Percentiles rank a stretch among this genome's conserved stretches.
phyloP scores from a whole-genome alignment of 2,113 vertebrate genomes.

The Microtus richardsoni region DNA sequence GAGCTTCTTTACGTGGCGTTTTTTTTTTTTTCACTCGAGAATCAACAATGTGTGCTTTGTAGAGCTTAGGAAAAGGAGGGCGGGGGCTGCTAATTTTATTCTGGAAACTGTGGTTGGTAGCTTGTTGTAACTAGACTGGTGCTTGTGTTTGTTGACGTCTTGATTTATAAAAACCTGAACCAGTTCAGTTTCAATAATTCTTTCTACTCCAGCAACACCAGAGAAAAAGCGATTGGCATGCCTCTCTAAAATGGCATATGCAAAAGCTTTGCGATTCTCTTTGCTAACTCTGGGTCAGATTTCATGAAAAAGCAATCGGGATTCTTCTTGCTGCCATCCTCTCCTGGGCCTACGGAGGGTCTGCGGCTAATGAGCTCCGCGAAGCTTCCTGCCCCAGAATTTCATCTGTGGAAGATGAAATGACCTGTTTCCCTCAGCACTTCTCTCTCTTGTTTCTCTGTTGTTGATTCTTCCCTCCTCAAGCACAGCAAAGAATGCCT shows the following conservation, averaged over 20 bases:
- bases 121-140: constrained; percentile 73
- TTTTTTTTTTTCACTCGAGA: constrained; percentile 69
- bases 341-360: constrained; percentile 65
- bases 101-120: constrained; percentile 68
- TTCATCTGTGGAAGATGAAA: constrained; percentile 78
- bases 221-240: constrained; percentile 78
- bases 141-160: constrained; percentile 80
- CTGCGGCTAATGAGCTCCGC: constrained; percentile 77
- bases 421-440: constrained; percentile 65
- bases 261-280: constrained; percentile 84
- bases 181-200: constrained; percentile 79
- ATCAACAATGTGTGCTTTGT: constrained; percentile 79
- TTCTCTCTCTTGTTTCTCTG: constrained; percentile 57
- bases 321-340: constrained; percentile 82
- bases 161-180: constrained; percentile 81
- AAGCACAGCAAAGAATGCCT: constrained; percentile 23
- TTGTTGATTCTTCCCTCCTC: constrained; percentile 14
- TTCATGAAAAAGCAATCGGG: constrained; percentile 82
- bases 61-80: constrained; percentile 20
- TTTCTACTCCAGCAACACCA: constrained; percentile 81
- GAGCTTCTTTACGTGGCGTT: constrained; percentile 52
- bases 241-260: constrained; percentile 76
- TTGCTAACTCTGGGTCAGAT: constrained; percentile 81
- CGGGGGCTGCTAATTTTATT: constrained; percentile 64
- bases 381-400: constrained; percentile 79